A percentile compares a stretch with the other conserved stretches of the same genome.
Conservation (phyloP, 37 sponge, comb jelly and placozoan genomes). For the Oopsacas minuta region DNA sequence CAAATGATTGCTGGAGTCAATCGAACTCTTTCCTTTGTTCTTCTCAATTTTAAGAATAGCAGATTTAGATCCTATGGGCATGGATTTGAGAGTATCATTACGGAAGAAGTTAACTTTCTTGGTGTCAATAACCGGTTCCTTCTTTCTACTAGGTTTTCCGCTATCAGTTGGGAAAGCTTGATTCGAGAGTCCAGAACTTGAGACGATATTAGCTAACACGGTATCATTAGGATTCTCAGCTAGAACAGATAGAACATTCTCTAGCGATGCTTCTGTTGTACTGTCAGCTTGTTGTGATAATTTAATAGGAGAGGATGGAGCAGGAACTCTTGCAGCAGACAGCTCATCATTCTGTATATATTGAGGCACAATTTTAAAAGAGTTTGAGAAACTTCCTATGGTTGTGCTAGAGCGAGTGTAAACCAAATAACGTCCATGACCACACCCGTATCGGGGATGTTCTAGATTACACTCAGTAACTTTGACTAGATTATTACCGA, state of each 20-base stretch:
- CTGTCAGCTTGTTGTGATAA: not conserved
- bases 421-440: not conserved
- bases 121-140: not conserved
- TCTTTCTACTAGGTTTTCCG: not conserved
- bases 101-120: not conserved
- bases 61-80: not conserved
- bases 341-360: not conserved
- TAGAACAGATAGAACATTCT: not conserved
- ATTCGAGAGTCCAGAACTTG: not conserved
- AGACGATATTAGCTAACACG: not conserved
- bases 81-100: not conserved
- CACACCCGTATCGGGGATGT: constrained; percentile 1
- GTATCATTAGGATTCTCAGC: not conserved
- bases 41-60: not conserved
- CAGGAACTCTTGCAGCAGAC: not conserved
- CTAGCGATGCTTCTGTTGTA: not conserved
- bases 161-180: not conserved
- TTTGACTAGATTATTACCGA: not conserved
- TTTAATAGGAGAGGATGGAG: not conserved
- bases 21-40: not conserved
- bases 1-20: not conserved
- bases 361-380: not conserved
- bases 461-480: not conserved
- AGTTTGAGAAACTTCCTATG: not conserved
- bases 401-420: not conserved